Evolutionary conservation across 1,140 invertebrate species (phyloP), one percentile per base, ranked within the genome.

Genomic region (Piezodorus guildinii): DNA sequence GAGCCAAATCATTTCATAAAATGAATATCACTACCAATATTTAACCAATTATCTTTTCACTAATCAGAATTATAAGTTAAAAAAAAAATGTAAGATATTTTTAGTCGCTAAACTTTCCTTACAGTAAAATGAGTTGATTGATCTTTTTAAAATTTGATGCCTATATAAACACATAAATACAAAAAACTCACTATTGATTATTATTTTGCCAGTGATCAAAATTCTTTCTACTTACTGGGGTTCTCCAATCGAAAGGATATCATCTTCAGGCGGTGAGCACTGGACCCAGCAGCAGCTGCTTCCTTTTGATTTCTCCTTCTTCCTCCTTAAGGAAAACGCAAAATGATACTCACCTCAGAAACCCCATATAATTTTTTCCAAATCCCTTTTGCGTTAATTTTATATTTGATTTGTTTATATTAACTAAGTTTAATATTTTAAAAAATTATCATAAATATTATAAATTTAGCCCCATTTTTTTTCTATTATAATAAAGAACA

Each of bases 271-370:
- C n/a, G 54, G 54, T 3, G 63, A 43, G 44, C 63, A 64, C 63
- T 64, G 63, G 63, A 64, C 54, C 63, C 63, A 64, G 58, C 63
- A 64, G 51, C 63, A 64, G 16, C 54, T 64, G 30, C 58, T 56
- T 30, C 43, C 54, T 21, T 54, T 56, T 46, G 39, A 45, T 12
- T 17, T 25, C 27, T 46, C 43, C 56, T 64, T 64, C 54, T 56
- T 59, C 60, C 60, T 61, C 30, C 52, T 56, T 39, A 8, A 39
- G 34, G 34, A 23, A 56, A 56, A 56, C 23, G 10, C 52, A 56
- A 56, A 15, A 56, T 6, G 10, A 56, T 23, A 56, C 52, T 56
- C 23, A 56, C 52, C 52, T 56, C 52, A 16, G 17, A 30, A 39
- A 39, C 34, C 9, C 34, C 34, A 39, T 39, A 39, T 39, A 39